A percentile compares a stretch with the other conserved stretches of the same genome.
phyloP scores from a whole-genome alignment of 2,888 invertebrate species.

The Taenaris catops region DNA sequence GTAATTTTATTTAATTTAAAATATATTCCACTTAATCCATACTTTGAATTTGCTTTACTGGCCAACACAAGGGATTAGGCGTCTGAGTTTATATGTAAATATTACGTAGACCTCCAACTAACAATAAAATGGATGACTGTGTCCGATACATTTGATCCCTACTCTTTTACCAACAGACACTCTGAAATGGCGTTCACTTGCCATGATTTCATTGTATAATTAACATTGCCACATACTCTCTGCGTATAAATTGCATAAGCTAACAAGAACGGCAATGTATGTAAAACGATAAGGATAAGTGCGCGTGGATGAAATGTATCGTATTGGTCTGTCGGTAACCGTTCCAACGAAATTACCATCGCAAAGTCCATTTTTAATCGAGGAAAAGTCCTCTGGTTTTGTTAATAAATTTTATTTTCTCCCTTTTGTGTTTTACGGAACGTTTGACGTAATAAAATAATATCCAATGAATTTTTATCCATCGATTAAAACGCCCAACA shows the following conservation, averaged over 20 bases:
- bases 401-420: constrained; percentile 20
- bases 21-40: too few species aligned
- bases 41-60: constrained; percentile 36
- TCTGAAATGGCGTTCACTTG: not conserved
- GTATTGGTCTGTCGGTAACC: constrained; percentile 17
- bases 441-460: too few species aligned
- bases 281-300: not conserved
- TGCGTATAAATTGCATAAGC: not conserved
- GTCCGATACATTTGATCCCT: constrained; percentile 32
- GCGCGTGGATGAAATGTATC: not conserved
- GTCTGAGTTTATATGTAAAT: constrained; percentile 45
- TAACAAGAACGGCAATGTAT: constrained; percentile 7
- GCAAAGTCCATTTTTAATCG: constrained; percentile 28
- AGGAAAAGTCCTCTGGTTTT: constrained; percentile 22
- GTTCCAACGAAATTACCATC: constrained; percentile 36
- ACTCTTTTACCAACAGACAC: constrained; percentile 4
- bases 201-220: not conserved
- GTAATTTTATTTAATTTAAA: too few species aligned
- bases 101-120: constrained; percentile 32
- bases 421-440: constrained; percentile 8
- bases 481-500: too few species aligned
- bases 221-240: constrained; percentile 6
- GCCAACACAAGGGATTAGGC: constrained; percentile 37
- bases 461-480: too few species aligned
- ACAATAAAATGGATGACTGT: constrained; percentile 35